A percentile compares a stretch with the other conserved stretches of the same genome.
These are phyloP conservation scores for Todiramphus chloris DNA, from an alignment of 2,113 vertebrate species.

Conservation along the genomic window DNA sequence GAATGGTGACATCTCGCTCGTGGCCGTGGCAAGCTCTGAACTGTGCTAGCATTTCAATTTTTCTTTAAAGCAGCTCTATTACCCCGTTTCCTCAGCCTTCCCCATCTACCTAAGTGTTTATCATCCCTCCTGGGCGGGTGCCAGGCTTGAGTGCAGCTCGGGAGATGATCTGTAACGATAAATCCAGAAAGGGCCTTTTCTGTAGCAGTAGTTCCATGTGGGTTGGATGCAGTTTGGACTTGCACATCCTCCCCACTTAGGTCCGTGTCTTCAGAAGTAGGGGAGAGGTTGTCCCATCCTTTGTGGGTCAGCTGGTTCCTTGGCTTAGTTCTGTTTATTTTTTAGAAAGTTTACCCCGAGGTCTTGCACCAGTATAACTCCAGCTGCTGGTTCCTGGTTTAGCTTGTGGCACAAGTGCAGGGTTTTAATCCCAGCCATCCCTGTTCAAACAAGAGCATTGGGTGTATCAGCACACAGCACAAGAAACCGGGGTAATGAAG, in stretches of 20 bases:
- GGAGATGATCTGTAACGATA: background rate
- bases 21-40: conserved; percentile 17
- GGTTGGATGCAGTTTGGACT: no score
- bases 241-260: no score
- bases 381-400: background rate
- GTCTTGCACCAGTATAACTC: background rate
- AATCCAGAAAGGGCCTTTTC: no score
- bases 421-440: background rate
- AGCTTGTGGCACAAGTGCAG: background rate
- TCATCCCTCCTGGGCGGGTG: conserved; percentile 31
- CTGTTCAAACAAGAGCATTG: background rate
- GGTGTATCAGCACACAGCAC: background rate
- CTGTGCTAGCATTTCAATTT: conserved; percentile 19
- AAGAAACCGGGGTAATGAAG: background rate
- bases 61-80: conserved; percentile 33
- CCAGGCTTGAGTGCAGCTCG: conserved; percentile 12
- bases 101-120: conserved; percentile 55
- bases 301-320: no score
- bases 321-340: no score
- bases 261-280: no score
- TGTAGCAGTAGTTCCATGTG: no score
- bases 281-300: no score
- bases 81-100: conserved; percentile 22
- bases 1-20: background rate
- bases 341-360: background rate